Percentiles rank a stretch among this genome's conserved stretches.
These are phyloP conservation scores for Bhutanitis thaidina DNA, from an alignment of 2,888 invertebrate species.

Conservation along the genomic window DNA sequence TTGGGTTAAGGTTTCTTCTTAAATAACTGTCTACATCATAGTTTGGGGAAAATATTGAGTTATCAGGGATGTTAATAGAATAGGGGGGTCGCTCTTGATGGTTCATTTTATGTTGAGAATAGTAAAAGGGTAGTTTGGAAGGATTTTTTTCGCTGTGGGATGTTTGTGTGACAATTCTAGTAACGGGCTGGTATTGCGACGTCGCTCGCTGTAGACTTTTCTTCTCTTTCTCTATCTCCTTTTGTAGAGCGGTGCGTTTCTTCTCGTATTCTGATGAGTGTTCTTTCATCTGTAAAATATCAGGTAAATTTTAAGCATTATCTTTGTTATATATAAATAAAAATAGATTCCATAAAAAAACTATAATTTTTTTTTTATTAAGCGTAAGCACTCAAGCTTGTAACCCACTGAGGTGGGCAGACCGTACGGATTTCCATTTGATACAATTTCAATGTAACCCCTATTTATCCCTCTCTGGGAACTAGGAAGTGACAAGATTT, in stretches of 20 bases:
- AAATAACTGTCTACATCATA: constrained; percentile 67
- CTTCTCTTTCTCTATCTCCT: constrained; percentile 64
- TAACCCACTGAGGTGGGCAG: too few relatives aligned
- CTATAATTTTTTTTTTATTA: too few relatives aligned
- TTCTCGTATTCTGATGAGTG: constrained; percentile 68
- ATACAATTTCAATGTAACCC: too few relatives aligned
- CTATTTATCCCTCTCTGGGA: too few relatives aligned
- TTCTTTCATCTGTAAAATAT: constrained; percentile 67
- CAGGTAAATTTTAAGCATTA: too few relatives aligned
- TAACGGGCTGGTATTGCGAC: constrained; percentile 19
- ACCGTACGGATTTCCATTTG: too few relatives aligned
- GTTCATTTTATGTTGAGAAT: constrained; percentile 45
- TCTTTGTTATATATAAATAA: too few relatives aligned
- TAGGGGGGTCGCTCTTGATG: constrained; percentile 40
- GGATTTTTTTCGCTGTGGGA: constrained; percentile 27
- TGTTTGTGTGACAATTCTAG: constrained; percentile 42
- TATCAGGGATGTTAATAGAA: constrained; percentile 70
- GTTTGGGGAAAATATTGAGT: constrained; percentile 56
- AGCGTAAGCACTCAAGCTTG: too few relatives aligned
- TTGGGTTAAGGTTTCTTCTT: constrained; percentile 58
- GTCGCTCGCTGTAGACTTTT: constrained; percentile 37
- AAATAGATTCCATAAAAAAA: too few relatives aligned
- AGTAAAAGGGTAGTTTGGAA: constrained; percentile 59
- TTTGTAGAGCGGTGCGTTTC: constrained; percentile 68
- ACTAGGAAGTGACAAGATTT: too few relatives aligned